Conservation (phyloP, 1,140 invertebrate species). For the Rhagoletis pomonella region DNA sequence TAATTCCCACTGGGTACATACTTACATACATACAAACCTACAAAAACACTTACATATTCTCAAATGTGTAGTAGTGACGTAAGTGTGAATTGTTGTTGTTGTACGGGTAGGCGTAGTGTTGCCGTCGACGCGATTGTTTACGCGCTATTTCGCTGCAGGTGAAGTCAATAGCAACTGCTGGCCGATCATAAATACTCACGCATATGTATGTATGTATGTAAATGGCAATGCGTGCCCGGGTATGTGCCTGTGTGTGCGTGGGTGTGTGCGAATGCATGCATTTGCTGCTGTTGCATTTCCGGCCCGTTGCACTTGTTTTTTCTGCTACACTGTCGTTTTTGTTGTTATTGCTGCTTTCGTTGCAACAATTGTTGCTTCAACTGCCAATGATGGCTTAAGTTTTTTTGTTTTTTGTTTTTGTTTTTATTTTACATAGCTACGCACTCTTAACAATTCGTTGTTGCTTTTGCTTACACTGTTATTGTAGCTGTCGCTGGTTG, state of each 20-base stretch:
- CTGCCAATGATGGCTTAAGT: constrained; percentile 28
- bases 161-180: constrained; percentile 7
- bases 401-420: neutral
- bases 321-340: neutral
- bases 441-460: neutral
- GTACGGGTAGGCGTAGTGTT: neutral
- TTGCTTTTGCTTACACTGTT: neutral
- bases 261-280: neutral
- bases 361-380: constrained; percentile 36
- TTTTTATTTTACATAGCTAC: neutral
- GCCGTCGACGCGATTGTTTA: neutral
- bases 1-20: too few relatives aligned
- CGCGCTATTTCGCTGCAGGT: neutral
- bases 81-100: too few relatives aligned
- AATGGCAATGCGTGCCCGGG: neutral
- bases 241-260: neutral
- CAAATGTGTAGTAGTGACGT: too few relatives aligned
- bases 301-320: constrained; percentile 39
- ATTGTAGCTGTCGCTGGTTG: neutral
- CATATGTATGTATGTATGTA: neutral
- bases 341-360: neutral
- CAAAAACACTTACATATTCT: too few relatives aligned
- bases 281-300: constrained; percentile 38
- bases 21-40: too few relatives aligned
- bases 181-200: neutral